Base-by-base conservation (phyloP, 2,113 vertebrate species). In the Loxodonta africana region DNA sequence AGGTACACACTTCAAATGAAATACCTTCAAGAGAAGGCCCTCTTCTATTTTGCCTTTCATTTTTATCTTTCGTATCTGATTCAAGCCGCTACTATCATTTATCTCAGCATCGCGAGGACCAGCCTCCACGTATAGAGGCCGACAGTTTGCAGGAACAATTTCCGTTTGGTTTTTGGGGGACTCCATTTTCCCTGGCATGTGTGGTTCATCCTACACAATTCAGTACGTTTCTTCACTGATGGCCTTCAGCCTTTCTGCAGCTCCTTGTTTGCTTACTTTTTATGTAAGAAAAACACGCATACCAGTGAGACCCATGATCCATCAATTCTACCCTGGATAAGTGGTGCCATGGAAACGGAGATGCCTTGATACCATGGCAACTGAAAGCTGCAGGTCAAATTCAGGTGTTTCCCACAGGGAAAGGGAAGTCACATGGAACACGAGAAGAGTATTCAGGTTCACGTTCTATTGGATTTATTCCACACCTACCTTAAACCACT, bases 281-380 rank as follows among this genome's bases (percentile, higher is more conserved):
- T 81, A 73, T 37, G n/a, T 57, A 37, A 82, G 83, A 65, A 63
- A 81, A 26, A 23, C n/a, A 83, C 28, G 30, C 73, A 18, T 0
- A 0, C 46, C 0, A 4, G 60, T 6, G 65, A 63, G 48, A 30
- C 41, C 78, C 2, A 53, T 30, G 15, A 14, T 14, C 53, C 25
- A 23, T 63, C 11, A 2, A 1, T 20, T 37, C 30, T 21, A 1
- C 87, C 44, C 77, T 82, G 33, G 57, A 62, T 77, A 91, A 93
- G n/a, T 37, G 88, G 78, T 73, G 11, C 96, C 83, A 95, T 95
- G 96, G 96, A 95, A 97, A 97, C 88, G 1, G 12, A 77, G 1
- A 86, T 80, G 62, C 67, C 76, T 85, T 0, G 96, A 11, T 89
- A 48, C 94, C 94, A 92, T 94, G 92, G 90, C 84, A 95, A 96